Evolutionary conservation across 2,113 vertebrate genomes (phyloP), one percentile per base, ranked within the genome.

Genomic region (Rafetus swinhoei): DNA sequence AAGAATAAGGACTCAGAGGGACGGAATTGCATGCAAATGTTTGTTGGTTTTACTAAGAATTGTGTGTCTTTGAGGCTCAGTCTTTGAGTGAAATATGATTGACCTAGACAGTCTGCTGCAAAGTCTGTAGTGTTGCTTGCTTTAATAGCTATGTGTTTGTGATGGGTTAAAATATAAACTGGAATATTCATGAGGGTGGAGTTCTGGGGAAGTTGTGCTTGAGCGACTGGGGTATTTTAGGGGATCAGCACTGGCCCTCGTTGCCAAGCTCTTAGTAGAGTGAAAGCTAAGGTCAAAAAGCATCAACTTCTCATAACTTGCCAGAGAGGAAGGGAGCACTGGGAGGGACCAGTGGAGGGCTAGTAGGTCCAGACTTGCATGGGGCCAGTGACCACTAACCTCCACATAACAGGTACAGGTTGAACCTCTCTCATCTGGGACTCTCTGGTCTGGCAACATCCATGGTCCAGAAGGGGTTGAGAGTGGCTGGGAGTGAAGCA

Each of bases 211-310:
- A 21, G 22, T 22, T 45, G 24, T 24, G 6, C 39, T 45, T 25
- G 39, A 76, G 72, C 14, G 22, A 76, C 72, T 45, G 6, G 22
- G 21, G 3, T n/a, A 35, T 19, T 13, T 65, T n/a, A n/a, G 15
- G 14, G 15, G 62, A 11, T 39, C 22, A 76, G 19, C 72, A 45
- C 35, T 9, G 16, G n/a, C n/a, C 32, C 2, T 87, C 0, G 0
- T 62, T 92, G 74, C 57, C 86, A 92, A 60, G 1, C 0, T 76
- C 12, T 89, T 91, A 35, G 19, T 24, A 12, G 25, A 62, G 6
- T 21, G 11, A 32, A 3, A 81, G 4, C 6, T 6, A 21, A 6
- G 4, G 2, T 54, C 11, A 85, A 90, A 88, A 72, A 7, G 12
- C 0, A 6, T 54, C 1, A 6, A 1, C 45, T 86, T 79, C 53